Evolutionary conservation across 2,113 vertebrate species (phyloP), one percentile per base, ranked within the genome.

Genomic region (Notothenia coriiceps): DNA sequence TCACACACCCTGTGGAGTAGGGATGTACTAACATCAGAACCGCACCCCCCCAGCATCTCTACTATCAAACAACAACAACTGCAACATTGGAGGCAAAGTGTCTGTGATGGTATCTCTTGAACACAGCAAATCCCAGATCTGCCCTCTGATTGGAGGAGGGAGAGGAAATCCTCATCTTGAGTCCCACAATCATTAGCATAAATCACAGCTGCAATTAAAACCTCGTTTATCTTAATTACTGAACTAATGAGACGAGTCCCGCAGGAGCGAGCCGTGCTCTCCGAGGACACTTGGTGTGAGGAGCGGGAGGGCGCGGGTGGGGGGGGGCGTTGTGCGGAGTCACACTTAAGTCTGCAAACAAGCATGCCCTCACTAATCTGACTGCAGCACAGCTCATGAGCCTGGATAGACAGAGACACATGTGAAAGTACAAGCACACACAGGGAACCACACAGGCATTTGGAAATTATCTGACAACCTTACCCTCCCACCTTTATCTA

Each of bases 191-290:
- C 92, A 93, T 96, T 94, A 94, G 90, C 88, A 92, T 91, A 91
- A 91, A 94, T 95, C 93, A 90, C 90, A 88, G 86, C 84, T 82
- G 94, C 94, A 95, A 96, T 96, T 96, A 96, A 95, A 95, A 93
- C 77, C 89, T 89, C 86, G 86, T 96, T 96, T 95, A 95, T 96
- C 94, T 95, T 95, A 96, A 96, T 95, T 95, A 95, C 94, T 72
- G 90, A 94, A 91, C 92, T 96, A 96, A 96, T 96, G 95, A 94
- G 93, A 95, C 90, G 90, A 90, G 92, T 95, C 94, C 92, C 91
- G 25, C 82, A 87, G 91, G 95, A 95, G 80, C 29, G 73, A 88
- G 85, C 49, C 17, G 25, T 44, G 76, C 72, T 92, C 92, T 87
- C 91, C 40, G 88, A 94, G 94, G 93, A 94, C 90, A 87, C 72